Evolutionary conservation across 92 coral and sea anemone genomes (phyloP).

Genomic region (Parazoanthus swiftii): DNA sequence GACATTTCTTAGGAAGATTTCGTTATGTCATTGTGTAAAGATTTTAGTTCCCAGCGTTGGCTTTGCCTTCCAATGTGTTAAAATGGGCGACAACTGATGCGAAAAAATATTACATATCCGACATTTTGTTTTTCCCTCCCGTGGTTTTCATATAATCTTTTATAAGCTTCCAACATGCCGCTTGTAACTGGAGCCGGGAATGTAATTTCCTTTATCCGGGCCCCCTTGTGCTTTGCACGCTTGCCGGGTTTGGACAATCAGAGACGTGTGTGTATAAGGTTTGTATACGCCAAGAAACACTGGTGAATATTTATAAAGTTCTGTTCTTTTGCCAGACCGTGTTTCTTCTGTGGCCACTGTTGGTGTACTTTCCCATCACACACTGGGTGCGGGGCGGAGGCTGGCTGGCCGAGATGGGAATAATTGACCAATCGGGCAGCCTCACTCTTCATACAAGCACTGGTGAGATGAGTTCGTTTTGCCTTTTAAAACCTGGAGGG

Average conservation of each 20-base stretch:
- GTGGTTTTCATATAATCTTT: no score
- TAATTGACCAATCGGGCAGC: conserved; percentile 87
- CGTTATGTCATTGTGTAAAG: no score
- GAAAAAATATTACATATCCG: not conserved
- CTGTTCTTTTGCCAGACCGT: conserved; percentile 50
- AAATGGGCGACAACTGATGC: not conserved
- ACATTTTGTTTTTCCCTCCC: no score
- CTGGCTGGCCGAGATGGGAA: conserved; percentile 75
- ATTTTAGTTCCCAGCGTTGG: no score
- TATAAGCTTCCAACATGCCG: not conserved
- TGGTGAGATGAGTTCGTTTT: conserved; percentile 48
- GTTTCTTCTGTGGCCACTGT: conserved; percentile 82
- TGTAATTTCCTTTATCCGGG: not conserved
- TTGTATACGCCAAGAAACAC: not conserved
- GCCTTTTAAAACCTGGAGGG: no score
- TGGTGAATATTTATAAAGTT: not conserved
- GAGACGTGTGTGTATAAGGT: no score
- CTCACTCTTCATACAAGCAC: conserved; percentile 81
- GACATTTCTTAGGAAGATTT: no score
- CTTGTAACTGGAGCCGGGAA: not conserved
- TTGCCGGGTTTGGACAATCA: not conserved
- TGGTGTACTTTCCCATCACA: conserved; percentile 88
- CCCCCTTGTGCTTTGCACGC: not conserved
- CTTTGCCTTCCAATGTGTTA: not conserved
- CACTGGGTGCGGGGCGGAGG: conserved; percentile 97